A percentile compares a stretch with the other conserved stretches of the same genome.
Evolutionary conservation across 2,888 invertebrate genomes (phyloP).

Genomic region (Phorcus lineatus): DNA sequence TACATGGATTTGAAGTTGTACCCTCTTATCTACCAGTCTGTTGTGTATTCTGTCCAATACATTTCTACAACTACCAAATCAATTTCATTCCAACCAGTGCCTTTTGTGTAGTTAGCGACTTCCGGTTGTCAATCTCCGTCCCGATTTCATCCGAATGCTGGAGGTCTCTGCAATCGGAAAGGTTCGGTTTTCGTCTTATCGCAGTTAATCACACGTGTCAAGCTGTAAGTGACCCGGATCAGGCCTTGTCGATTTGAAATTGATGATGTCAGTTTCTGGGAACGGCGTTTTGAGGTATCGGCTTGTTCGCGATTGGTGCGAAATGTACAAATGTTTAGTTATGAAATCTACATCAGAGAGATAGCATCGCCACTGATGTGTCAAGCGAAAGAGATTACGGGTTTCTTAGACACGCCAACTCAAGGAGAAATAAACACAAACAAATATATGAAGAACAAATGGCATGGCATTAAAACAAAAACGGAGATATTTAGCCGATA

Average conservation of each 20-base stretch:
- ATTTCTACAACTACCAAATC: constrained; percentile 22
- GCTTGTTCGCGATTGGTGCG: not conserved
- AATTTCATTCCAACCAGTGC: constrained; percentile 25
- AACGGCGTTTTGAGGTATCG: not conserved
- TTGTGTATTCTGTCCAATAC: not conserved
- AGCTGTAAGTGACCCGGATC: not conserved
- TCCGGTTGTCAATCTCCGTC: constrained; percentile 20
- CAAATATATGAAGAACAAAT: not conserved
- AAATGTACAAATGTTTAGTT: constrained; percentile 24
- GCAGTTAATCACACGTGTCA: constrained; percentile 22
- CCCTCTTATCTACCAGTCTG: constrained; percentile 6
- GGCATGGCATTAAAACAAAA: not conserved
- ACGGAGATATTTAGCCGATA: too few species aligned
- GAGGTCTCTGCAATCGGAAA: not conserved
- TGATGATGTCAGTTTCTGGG: constrained; percentile 16
- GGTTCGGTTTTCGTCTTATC: constrained; percentile 9
- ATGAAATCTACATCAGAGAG: constrained; percentile 3
- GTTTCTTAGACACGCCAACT: not conserved
- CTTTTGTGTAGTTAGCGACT: constrained; percentile 17
- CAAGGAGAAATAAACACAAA: not conserved
- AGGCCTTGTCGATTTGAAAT: constrained; percentile 5
- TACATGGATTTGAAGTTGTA: not conserved
- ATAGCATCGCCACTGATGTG: constrained; percentile 5
- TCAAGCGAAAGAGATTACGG: not conserved
- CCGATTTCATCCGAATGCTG: not conserved